Evolutionary conservation across 1,140 invertebrate genomes (phyloP).

Genomic region (Sitobion miscanthi): DNA sequence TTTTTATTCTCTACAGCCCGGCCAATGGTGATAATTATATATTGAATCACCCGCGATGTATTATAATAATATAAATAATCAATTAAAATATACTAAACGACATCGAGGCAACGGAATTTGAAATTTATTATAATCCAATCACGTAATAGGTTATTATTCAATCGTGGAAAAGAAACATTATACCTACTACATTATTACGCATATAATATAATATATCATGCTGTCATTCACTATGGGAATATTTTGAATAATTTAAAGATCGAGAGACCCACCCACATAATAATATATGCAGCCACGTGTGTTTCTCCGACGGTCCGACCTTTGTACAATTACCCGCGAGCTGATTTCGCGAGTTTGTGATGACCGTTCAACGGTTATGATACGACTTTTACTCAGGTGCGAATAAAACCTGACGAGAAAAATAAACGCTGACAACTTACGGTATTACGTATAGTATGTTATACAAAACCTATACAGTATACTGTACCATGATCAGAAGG

Average conservation of each 20-base stretch:
- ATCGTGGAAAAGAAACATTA: not conserved
- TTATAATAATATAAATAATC: not conserved
- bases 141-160: not conserved
- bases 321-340: not conserved
- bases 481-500: too few relatives aligned
- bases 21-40: not conserved
- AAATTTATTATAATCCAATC: not conserved
- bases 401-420: not conserved
- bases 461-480: too few relatives aligned
- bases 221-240: not conserved
- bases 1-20: not conserved
- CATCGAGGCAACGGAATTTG: not conserved
- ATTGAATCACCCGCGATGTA: not conserved
- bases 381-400: not conserved
- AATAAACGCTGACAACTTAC: not conserved
- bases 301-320: not conserved
- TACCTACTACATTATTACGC: not conserved
- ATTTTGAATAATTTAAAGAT: constrained; percentile 23
- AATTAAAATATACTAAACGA: not conserved
- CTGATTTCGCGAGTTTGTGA: not conserved
- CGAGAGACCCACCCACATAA: not conserved
- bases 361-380: not conserved
- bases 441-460: not conserved
- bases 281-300: not conserved
- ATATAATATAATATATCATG: not conserved